Conservation (phyloP, 2,888 invertebrate species). For the Litoditis marina region DNA sequence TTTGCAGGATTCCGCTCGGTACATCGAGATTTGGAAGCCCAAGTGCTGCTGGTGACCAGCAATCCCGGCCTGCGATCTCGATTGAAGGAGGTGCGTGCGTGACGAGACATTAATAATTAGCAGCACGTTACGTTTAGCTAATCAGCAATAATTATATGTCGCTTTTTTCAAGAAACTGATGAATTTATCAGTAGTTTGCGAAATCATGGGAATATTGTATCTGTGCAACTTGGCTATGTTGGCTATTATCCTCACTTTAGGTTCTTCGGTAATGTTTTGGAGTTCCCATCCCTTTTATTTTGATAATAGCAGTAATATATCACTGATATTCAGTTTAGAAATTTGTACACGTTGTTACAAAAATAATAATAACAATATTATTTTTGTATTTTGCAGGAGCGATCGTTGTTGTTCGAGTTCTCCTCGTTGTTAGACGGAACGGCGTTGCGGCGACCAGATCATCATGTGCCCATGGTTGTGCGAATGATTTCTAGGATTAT, state of each 20-base stretch:
- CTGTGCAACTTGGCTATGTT: not conserved
- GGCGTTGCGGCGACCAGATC: constrained; percentile 69
- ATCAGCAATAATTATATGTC: too few species aligned
- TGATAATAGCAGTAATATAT: too few species aligned
- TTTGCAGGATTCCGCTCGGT: constrained; percentile 66
- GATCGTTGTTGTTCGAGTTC: constrained; percentile 71
- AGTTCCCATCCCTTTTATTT: too few species aligned
- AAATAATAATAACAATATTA: not conserved
- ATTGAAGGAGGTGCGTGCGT: constrained; percentile 31
- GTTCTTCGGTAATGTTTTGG: too few species aligned
- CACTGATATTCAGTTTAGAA: too few species aligned
- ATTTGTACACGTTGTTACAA: too few species aligned
- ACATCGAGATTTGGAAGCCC: constrained; percentile 86
- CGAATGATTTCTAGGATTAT: constrained; percentile 75
- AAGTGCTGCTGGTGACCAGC: constrained; percentile 81
- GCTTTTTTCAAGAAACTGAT: too few species aligned
- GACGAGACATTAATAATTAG: too few species aligned
- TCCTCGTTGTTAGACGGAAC: constrained; percentile 64
- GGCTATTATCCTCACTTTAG: too few species aligned
- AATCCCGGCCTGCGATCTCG: constrained; percentile 68
- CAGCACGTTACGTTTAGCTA: too few species aligned
- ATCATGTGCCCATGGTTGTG: constrained; percentile 79
- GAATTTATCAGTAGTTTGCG: too few species aligned
- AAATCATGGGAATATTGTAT: not conserved
- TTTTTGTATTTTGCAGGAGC: constrained; percentile 68